These are phyloP conservation scores for Butastur rufipennis DNA, from an alignment of 2,113 vertebrate genomes.

Conservation along the genomic window DNA sequence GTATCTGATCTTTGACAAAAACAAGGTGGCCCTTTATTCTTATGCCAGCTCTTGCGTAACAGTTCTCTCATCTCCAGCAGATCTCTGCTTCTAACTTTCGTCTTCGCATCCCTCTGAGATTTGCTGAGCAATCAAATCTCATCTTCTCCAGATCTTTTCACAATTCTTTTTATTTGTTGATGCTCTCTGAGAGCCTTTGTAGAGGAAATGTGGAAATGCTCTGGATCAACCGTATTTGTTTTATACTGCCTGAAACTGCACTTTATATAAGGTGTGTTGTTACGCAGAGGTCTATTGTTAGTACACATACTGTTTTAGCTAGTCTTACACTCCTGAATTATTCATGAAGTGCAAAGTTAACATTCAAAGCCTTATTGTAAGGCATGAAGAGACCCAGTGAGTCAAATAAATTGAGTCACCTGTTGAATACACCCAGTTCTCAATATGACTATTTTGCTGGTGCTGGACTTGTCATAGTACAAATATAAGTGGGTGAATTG, in stretches of 20 bases:
- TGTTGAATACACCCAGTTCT: not conserved
- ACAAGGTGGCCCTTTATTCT: not conserved
- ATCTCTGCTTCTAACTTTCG: not conserved
- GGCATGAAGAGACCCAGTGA: not conserved
- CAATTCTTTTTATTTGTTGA: not conserved
- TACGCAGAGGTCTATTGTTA: not conserved
- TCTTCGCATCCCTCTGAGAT: not conserved
- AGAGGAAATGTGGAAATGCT: not conserved
- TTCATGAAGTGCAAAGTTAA: not conserved
- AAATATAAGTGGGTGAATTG: slow-evolving; percentile 17
- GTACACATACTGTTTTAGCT: not conserved
- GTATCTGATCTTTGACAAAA: not conserved
- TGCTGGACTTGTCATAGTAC: not conserved
- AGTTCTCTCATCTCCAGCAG: not conserved
- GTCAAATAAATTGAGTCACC: not conserved
- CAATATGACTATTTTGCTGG: not conserved
- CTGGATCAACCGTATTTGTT: not conserved
- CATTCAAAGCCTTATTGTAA: not conserved
- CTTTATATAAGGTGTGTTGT: not conserved
- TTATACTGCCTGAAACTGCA: not conserved
- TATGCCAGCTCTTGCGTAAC: not conserved
- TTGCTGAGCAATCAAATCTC: not conserved
- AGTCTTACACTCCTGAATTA: not conserved
- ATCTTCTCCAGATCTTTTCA: not conserved
- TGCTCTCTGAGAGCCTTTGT: not conserved